Percentiles rank a stretch among this genome's conserved stretches.
phyloP scores from a whole-genome alignment of 2,797 vertebrate genomes.

The Phaenicophaeus curvirostris region DNA sequence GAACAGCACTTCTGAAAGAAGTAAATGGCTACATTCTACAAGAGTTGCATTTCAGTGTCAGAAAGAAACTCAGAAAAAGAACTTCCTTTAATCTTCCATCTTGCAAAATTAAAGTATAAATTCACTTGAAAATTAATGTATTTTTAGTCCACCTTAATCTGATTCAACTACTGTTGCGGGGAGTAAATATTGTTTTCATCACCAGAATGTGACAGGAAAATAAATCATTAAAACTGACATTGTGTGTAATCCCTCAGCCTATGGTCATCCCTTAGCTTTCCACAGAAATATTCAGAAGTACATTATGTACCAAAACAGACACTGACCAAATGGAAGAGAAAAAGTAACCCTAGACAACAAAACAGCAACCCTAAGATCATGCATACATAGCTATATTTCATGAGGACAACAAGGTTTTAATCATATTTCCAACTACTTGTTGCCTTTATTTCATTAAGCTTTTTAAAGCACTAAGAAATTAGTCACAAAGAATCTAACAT shows the following conservation, averaged over 20 bases:
- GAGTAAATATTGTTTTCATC: not conserved
- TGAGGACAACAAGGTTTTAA: not conserved
- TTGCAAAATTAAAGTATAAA: not conserved
- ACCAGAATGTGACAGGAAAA: not conserved
- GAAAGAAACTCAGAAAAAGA: not conserved
- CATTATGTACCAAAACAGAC: not conserved
- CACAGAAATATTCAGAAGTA: not conserved
- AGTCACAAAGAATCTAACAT: not conserved
- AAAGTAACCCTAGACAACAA: not conserved
- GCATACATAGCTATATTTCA: not conserved
- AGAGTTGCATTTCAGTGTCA: not conserved
- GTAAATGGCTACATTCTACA: not conserved
- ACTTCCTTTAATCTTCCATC: not conserved
- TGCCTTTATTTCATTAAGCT: not conserved
- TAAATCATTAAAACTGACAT: not conserved
- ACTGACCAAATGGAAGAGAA: not conserved
- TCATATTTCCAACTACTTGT: not conserved
- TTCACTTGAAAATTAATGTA: not conserved
- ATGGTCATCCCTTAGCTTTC: not conserved
- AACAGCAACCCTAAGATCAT: not conserved
- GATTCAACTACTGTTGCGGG: not conserved
- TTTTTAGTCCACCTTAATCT: not conserved
- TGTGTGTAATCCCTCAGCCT: not conserved
- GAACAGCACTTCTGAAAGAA: not conserved
- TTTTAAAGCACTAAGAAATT: not conserved